phyloP scores from a whole-genome alignment of 2,113 vertebrate species.

The Pituophis catenifer region DNA sequence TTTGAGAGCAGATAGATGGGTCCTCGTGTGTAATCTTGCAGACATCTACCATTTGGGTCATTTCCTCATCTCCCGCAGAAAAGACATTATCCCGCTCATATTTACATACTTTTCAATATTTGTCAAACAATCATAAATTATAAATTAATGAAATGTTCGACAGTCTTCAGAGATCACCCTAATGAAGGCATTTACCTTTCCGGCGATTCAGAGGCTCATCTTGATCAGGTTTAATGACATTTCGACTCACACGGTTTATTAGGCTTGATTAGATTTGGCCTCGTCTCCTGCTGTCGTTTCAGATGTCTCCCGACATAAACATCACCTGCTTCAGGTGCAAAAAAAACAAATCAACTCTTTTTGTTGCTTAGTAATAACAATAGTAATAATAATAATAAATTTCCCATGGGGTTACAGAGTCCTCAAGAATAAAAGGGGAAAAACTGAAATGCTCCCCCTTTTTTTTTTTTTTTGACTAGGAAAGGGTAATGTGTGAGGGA shows the following conservation, averaged over 20 bases:
- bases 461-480: background rate
- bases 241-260: constrained; percentile 90
- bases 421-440: background rate
- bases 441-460: constrained; percentile 12
- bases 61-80: constrained; percentile 99
- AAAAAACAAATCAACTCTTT: constrained; percentile 60
- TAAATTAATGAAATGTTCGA: constrained; percentile 99
- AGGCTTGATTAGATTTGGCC: constrained; percentile 93
- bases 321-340: constrained; percentile 93
- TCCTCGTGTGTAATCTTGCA: constrained; percentile 96
- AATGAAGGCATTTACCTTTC: constrained; percentile 97
- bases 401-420: background rate
- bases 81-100: constrained; percentile 96
- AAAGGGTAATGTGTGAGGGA: background rate
- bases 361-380: background rate
- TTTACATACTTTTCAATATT: constrained; percentile 99
- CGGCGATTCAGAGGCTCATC: constrained; percentile 83
- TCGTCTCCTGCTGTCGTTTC: constrained; percentile 84
- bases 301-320: constrained; percentile 78
- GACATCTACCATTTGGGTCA: constrained; percentile 95
- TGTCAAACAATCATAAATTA: constrained; percentile 99
- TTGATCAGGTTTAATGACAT: constrained; percentile 90
- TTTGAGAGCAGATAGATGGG: constrained; percentile 89
- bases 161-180: constrained; percentile 93
- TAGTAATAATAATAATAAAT: background rate